phyloP scores from a whole-genome alignment of 2,888 invertebrate species.

The Hoplodrina blanda region DNA sequence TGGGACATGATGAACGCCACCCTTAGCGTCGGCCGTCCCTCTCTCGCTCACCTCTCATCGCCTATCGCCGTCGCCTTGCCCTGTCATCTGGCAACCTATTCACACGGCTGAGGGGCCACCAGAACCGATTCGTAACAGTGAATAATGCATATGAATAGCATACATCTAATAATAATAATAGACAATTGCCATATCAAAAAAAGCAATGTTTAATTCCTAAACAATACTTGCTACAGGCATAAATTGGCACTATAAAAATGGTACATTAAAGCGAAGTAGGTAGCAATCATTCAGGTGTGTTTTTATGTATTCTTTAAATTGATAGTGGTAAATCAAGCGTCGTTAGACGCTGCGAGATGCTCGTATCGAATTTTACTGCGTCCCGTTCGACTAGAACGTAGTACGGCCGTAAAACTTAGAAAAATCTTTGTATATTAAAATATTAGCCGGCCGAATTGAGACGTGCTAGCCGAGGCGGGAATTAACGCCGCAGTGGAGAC shows the following conservation, averaged over 20 bases:
- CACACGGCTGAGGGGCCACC: constrained; percentile 83
- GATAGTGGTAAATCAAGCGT: constrained; percentile 88
- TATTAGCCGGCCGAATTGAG: constrained; percentile 75
- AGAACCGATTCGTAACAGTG: constrained; percentile 88
- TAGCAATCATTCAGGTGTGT: constrained; percentile 81
- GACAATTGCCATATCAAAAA: constrained; percentile 62
- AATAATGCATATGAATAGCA: constrained; percentile 85
- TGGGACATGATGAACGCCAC: constrained; percentile 87
- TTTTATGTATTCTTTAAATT: constrained; percentile 85
- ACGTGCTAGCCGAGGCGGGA: constrained; percentile 59
- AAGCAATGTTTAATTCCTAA: constrained; percentile 47
- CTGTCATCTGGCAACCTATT: constrained; percentile 87
- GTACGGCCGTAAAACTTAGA: constrained; percentile 87
- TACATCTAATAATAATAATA: constrained; percentile 81
- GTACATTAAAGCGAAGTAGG: constrained; percentile 77
- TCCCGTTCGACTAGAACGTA: constrained; percentile 76
- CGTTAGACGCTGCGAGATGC: constrained; percentile 81
- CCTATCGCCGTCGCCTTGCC: constrained; percentile 69
- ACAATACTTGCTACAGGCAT: constrained; percentile 65
- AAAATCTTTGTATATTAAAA: constrained; percentile 83
- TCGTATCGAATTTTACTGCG: constrained; percentile 88
- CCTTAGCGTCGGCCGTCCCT: constrained; percentile 77
- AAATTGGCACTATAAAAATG: constrained; percentile 78
- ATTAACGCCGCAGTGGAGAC: constrained; percentile 61
- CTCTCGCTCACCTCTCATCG: constrained; percentile 67